These are phyloP conservation scores for Lophochroa leadbeateri DNA, from an alignment of 2,113 vertebrate genomes.

Conservation along the genomic window DNA sequence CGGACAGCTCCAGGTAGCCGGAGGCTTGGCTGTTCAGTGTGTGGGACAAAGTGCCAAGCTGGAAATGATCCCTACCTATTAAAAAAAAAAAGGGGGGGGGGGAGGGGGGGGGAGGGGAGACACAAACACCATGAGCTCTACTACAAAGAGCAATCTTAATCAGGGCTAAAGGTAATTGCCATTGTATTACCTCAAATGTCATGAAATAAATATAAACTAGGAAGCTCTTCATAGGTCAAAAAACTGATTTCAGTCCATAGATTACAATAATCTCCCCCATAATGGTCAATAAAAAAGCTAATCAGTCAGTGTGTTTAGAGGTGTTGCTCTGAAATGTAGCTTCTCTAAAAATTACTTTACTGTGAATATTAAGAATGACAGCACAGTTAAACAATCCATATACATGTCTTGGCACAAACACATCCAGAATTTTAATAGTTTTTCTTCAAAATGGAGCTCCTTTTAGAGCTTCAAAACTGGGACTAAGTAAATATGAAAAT, in stretches of 20 bases:
- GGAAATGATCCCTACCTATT: slow-evolving; percentile 66
- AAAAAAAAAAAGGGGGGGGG: no score
- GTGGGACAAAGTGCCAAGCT: slow-evolving; percentile 95
- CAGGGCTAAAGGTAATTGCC: slow-evolving; percentile 79
- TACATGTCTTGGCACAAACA: slow-evolving; percentile 89
- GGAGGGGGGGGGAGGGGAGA: no score
- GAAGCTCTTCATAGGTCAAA: slow-evolving; percentile 83
- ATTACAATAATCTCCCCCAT: slow-evolving; percentile 86
- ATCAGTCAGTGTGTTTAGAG: slow-evolving; percentile 87
- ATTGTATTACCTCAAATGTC: slow-evolving; percentile 83
- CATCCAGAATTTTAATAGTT: slow-evolving; percentile 90
- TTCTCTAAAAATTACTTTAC: slow-evolving; percentile 89
- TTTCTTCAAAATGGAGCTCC: slow-evolving; percentile 72
- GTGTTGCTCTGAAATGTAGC: slow-evolving; percentile 87
- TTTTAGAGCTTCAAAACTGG: slow-evolving; percentile 64
- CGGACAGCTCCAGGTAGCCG: slow-evolving; percentile 92
- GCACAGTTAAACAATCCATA: slow-evolving; percentile 90
- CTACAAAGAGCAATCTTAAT: slow-evolving; percentile 76
- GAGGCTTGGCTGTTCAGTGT: slow-evolving; percentile 86
- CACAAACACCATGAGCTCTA: no score
- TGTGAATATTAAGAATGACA: slow-evolving; percentile 98
- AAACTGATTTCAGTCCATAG: slow-evolving; percentile 85
- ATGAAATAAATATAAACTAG: slow-evolving; percentile 85
- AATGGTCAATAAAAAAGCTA: slow-evolving; percentile 89
- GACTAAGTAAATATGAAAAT: slow-evolving; percentile 55